Conservation (phyloP, 2,888 invertebrate species). For the Gnatocerus cornutus region DNA sequence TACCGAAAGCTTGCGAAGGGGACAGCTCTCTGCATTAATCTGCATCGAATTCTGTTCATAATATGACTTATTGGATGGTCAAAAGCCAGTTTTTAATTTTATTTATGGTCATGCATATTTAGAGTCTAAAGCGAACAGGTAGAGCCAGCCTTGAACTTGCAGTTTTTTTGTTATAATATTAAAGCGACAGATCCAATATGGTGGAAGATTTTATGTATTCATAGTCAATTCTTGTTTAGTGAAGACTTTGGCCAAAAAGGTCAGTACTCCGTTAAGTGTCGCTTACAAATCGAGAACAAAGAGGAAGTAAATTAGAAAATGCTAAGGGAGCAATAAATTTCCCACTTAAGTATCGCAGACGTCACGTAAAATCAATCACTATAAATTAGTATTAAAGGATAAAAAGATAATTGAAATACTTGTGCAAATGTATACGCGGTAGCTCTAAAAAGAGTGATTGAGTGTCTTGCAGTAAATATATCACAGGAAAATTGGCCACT, state of each 20-base stretch:
- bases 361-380: slow-evolving; percentile 36
- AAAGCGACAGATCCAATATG: slow-evolving; percentile 25
- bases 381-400: slow-evolving; percentile 24
- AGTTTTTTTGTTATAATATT: slow-evolving; percentile 33
- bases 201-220: slow-evolving; percentile 11
- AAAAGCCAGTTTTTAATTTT: slow-evolving; percentile 50
- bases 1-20: slow-evolving; percentile 21
- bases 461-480: slow-evolving; percentile 2
- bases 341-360: slow-evolving; percentile 6
- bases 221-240: neutral
- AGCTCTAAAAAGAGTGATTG: slow-evolving; percentile 17
- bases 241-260: slow-evolving; percentile 1
- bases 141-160: slow-evolving; percentile 50
- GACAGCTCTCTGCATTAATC: slow-evolving; percentile 42
- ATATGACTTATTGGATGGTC: slow-evolving; percentile 50
- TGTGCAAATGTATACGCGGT: slow-evolving; percentile 20
- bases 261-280: neutral
- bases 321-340: slow-evolving; percentile 21
- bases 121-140: slow-evolving; percentile 45
- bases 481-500: slow-evolving; percentile 9
- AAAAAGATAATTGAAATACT: slow-evolving; percentile 30
- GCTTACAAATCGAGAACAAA: slow-evolving; percentile 20
- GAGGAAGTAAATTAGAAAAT: slow-evolving; percentile 38
- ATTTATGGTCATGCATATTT: slow-evolving; percentile 51
- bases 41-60: slow-evolving; percentile 46